phyloP scores from a whole-genome alignment of 2,888 invertebrate genomes.

The Clepsis dumicolana region DNA sequence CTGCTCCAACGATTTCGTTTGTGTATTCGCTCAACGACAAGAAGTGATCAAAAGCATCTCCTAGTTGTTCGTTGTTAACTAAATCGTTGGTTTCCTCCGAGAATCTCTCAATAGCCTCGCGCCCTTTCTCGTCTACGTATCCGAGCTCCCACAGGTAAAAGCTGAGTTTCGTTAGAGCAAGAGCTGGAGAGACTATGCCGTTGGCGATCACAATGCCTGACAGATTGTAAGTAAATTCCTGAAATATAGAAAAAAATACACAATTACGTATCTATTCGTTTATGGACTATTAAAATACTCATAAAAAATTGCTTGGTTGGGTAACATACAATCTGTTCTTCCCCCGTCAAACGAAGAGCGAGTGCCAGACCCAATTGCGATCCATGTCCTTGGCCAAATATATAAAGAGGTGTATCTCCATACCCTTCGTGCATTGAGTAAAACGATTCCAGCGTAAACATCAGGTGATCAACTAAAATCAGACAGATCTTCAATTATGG shows the following conservation, averaged over 20 bases:
- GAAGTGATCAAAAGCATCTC: conserved; percentile 88
- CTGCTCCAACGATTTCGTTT: conserved; percentile 84
- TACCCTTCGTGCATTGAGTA: conserved; percentile 88
- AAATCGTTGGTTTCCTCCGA: conserved; percentile 81
- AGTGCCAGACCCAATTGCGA: conserved; percentile 95
- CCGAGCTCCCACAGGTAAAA: conserved; percentile 83
- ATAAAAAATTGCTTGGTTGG: neutral
- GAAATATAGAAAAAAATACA: conserved; percentile 36
- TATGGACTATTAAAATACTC: too few relatives aligned
- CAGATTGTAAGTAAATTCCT: conserved; percentile 88
- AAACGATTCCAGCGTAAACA: conserved; percentile 89
- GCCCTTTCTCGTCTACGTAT: conserved; percentile 89
- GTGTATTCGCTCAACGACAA: conserved; percentile 86
- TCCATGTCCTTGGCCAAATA: conserved; percentile 95
- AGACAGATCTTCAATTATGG: conserved; percentile 14
- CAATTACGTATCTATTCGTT: too few relatives aligned
- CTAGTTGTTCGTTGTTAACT: conserved; percentile 82
- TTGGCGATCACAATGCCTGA: conserved; percentile 93
- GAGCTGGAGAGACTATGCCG: conserved; percentile 92
- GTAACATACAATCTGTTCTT: conserved; percentile 15
- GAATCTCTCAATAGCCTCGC: conserved; percentile 81
- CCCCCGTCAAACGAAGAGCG: conserved; percentile 70
- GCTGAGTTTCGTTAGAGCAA: conserved; percentile 70
- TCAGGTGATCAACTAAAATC: conserved; percentile 88
- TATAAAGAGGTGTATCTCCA: conserved; percentile 89